Base-by-base conservation (phyloP, 1,140 invertebrate genomes). In the Drosophila oshimai region DNA sequence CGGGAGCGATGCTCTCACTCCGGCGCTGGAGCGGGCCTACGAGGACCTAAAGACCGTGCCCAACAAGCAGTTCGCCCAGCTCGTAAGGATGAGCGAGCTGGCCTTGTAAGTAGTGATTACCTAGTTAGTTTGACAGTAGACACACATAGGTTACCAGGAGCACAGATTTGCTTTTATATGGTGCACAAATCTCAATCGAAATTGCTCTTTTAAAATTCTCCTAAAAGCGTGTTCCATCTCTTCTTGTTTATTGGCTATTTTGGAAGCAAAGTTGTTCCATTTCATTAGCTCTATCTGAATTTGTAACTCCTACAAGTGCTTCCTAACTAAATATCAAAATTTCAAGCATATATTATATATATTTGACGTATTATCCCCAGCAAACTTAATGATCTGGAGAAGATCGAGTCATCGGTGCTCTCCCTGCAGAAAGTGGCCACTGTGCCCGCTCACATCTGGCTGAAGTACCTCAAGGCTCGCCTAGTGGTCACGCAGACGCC, bases 371-470 rank as follows among this genome's bases (percentile, higher is more conserved):
- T n/a, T n/a, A n/a, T n/a, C n/a, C n/a, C 7, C 24, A 81, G 79
- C 29, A 55, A 75, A 31, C 13, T 84, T 0, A 72, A 75, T 26
- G 60, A 74, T 0, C 44, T 86, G 4, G 39, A 58, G 0, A 71
- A 42, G 3, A 75, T 84, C 4, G 39, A 80, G 18, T 2, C 28
- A 4, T 37, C 75, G 1, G 10, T 86, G 3, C 28, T 1, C 2
- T 5, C 47, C 10, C 33, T 75, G 15, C 31, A 62, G 4, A 31
- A 41, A 2, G n/a, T 36, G 2, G 26, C 45, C 18, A 42, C 42
- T 22, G 58, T 84, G 6, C 80, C 80, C 12, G 29, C 80, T 0
- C 37, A 84, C 6, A 41, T 84, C 2, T 84, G 79, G 79, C 28
- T 79, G 0, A 54, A 62, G 0, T 86, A 84, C 31, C 44, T 84